Evolutionary conservation across 2,113 vertebrate species (phyloP).

Genomic region (Periophthalmus modestus): DNA sequence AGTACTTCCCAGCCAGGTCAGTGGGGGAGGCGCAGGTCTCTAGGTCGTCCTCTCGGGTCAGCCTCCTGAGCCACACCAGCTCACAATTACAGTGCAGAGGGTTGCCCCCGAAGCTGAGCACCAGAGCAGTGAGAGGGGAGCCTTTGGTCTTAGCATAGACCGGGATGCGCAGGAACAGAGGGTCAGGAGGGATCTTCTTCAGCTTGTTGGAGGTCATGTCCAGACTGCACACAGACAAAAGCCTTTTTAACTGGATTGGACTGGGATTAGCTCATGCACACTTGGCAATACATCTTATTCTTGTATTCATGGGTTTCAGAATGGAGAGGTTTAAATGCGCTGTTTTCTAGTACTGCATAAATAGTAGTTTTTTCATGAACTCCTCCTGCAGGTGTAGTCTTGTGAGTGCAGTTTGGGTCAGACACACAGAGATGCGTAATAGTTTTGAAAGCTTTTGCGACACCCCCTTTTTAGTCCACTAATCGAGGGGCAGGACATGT

Average conservation of each 20-base stretch:
- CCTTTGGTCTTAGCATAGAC: conserved; percentile 83
- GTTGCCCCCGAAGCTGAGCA: conserved; percentile 82
- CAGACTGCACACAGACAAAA: conserved; percentile 56
- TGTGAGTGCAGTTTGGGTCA: no score
- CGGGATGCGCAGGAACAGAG: conserved; percentile 79
- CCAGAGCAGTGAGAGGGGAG: conserved; percentile 77
- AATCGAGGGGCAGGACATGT: no score
- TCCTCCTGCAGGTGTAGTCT: no score
- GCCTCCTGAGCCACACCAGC: conserved; percentile 80
- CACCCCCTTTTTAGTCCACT: no score
- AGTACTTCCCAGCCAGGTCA: conserved; percentile 82
- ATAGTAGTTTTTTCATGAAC: no score
- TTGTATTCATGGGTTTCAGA: no score
- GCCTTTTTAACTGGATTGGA: background rate
- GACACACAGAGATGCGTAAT: no score
- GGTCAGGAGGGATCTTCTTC: conserved; percentile 84
- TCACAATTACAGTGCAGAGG: conserved; percentile 85
- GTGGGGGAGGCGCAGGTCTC: conserved; percentile 82
- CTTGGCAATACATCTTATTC: no score
- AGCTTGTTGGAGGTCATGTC: conserved; percentile 87
- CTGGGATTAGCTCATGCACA: background rate
- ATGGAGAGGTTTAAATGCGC: no score
- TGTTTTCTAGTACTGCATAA: no score
- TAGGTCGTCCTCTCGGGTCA: conserved; percentile 82
- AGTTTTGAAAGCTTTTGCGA: no score